Base-by-base conservation (phyloP, 2,797 vertebrate genomes). In the Sebastes variabilis region DNA sequence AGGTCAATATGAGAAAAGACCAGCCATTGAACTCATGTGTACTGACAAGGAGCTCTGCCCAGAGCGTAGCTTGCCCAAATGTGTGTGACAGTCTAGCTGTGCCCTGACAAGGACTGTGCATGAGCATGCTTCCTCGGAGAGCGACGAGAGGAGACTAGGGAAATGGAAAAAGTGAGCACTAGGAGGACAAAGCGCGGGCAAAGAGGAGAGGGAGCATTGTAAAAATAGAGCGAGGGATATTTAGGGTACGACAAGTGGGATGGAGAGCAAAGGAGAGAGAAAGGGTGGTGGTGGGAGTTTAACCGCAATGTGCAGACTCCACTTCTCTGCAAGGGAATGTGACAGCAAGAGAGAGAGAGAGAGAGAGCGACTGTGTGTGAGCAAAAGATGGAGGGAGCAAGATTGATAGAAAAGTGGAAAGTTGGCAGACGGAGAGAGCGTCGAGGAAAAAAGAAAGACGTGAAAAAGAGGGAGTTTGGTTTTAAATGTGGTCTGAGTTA, bases 151-250 rank as follows among this genome's bases (percentile, higher is more conserved):
- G 66, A 81, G 49, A 82, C 81, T 29, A 62, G 69, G 32, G 72
- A 72, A 69, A 82, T 76, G 66, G 73, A 79, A 85, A 84, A 86
- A 80, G 61, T 58, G 69, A 83, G 65, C 62, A n/a, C 59, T 22
- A 60, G 64, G 69, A 88, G 87, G 90, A 90, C 77, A 80, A 85
- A 79, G 77, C 8, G 75, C 87, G 87, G 89, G 72, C 85, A 87
- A 79, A 86, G 86, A 86, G 83, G 88, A 87, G 75, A 76, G 34
- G 59, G 66, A 72, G 56, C 59, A 12, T 5, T 22, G 29, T 55
- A 84, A 82, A 89, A 92, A 90, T 91, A 92, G 90, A 84, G 74
- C 52, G 0, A 24, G 49, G 79, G 79, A 84, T 87, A 91, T 90
- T 85, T 81, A 87, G 88, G 82, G 82, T 87, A 87, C 27, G 61